Evolutionary conservation across 2,113 vertebrate genomes (phyloP), one percentile per base, ranked within the genome.

Genomic region (Strix uralensis): DNA sequence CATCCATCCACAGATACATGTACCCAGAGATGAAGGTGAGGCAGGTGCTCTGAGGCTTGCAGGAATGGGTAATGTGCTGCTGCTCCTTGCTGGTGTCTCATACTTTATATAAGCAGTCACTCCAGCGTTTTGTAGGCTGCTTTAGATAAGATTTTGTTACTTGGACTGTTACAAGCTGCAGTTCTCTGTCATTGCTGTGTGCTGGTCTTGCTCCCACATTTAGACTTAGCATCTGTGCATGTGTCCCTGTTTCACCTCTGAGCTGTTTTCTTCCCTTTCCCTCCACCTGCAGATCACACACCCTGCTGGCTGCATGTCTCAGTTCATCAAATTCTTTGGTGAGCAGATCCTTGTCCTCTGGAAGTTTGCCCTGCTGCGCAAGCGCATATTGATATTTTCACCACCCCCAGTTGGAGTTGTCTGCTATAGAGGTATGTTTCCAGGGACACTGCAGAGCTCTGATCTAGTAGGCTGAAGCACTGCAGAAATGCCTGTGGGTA

Each of bases 241-340:
- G 54, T 95, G 66, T 91, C 59, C 66, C 86, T 73, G 11, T 40
- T 78, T 81, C 46, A 58, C 95, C 93, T 90, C 94, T 88, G 67
- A 92, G 86, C 75, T 49, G 17, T 92, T 73, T 81, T 30, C 59
- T 86, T 92, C 73, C 58, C 42, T 80, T 58, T 91, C 19, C 8
- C 38, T 91, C 92, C 88, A 95, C 95, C 92, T 97, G 92, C 97
- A 99, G 99, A 99, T 99, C 97, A 99, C 99, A 80, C 99, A 99
- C 96, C 99, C 99, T 3, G 99, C 99, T 38, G 99, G 99, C 97
- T 99, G 99, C 96, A 99, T 99, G 99, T 99, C 99, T 90, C 99
- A 99, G 98, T 99, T 99, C 97, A 99, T 99, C 96, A 99, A 99
- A 96, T 99, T 99, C 97, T 99, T 99, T 0, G 99, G 99, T 26